Base-by-base conservation (phyloP, 1,140 invertebrate species). In the Chionoecetes opilio region DNA sequence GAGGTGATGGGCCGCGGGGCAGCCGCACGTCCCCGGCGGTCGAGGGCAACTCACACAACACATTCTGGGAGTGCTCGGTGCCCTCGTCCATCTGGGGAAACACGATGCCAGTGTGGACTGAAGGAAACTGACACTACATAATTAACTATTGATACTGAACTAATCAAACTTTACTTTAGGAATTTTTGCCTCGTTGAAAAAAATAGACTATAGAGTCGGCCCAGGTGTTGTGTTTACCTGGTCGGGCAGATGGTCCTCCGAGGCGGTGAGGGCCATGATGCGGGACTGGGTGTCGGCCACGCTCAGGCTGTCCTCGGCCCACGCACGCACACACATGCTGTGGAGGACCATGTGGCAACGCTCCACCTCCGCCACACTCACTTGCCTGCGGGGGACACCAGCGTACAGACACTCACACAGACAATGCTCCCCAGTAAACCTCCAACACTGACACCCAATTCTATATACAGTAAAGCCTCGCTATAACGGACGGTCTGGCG, bases 331-430 rank as follows among this genome's bases (percentile, higher is more conserved):
- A 82, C 97, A 97, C 46, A 97, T 97, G 90, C 97, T 97, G 95
- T 98, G 97, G 6, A 98, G 96, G 2, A 98, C 97, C 87, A 96
- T 97, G 88, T 97, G 96, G 11, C 97, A 97, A n/a, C 98, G 97
- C 96, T 98, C 98, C 88, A 98, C 96, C 92, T 98, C 97, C 2
- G 97, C 96, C 1, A 97, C 86, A 82, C 96, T 97, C 1, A 97
- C 97, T 14, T 97, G 96, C 26, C 96, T 96, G 84, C 5, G 29
- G 84, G 26, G 21, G 11, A 14, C n/a, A n/a, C n/a, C n/a, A n/a
- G n/a, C n/a, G n/a, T n/a, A n/a, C n/a, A n/a, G n/a, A n/a, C n/a
- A n/a, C n/a, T n/a, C n/a, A n/a, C n/a, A n/a, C n/a, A n/a, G n/a
- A n/a, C n/a, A n/a, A n/a, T n/a, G n/a, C n/a, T n/a, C n/a, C n/a